Evolutionary conservation across 2,797 vertebrate species (phyloP).

Genomic region (Lagodon rhomboides): DNA sequence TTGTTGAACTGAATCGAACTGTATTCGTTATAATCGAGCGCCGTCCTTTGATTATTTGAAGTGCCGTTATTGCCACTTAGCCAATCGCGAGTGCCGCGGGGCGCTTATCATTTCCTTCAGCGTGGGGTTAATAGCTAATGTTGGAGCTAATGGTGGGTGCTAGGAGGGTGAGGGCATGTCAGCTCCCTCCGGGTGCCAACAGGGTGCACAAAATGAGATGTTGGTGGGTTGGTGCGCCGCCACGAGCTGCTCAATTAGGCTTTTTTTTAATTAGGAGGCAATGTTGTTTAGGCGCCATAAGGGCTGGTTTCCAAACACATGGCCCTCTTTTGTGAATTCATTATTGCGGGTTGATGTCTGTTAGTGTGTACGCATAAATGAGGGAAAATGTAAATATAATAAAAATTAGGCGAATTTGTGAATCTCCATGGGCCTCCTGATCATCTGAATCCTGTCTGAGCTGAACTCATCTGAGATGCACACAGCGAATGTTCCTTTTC

Average conservation of each 20-base stretch:
- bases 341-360: background rate
- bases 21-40: background rate
- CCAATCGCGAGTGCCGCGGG: background rate
- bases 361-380: background rate
- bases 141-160: conserved; percentile 29
- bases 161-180: background rate
- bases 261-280: conserved; percentile 31
- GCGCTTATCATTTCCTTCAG: conserved; percentile 23
- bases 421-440: background rate
- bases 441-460: background rate
- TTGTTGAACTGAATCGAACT: background rate
- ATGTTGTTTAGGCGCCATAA: conserved; percentile 18
- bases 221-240: background rate
- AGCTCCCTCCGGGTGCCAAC: background rate
- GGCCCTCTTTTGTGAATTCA: background rate
- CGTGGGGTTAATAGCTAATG: conserved; percentile 46
- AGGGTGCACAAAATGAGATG: background rate
- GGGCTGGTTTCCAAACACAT: conserved; percentile 8
- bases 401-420: background rate
- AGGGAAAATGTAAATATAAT: background rate
- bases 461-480: background rate
- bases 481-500: background rate
- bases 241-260: conserved; percentile 10
- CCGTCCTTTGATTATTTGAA: background rate
- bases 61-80: conserved; percentile 14